phyloP scores from a whole-genome alignment of 2,113 vertebrate species.

The Brachyhypopomus gauderio region DNA sequence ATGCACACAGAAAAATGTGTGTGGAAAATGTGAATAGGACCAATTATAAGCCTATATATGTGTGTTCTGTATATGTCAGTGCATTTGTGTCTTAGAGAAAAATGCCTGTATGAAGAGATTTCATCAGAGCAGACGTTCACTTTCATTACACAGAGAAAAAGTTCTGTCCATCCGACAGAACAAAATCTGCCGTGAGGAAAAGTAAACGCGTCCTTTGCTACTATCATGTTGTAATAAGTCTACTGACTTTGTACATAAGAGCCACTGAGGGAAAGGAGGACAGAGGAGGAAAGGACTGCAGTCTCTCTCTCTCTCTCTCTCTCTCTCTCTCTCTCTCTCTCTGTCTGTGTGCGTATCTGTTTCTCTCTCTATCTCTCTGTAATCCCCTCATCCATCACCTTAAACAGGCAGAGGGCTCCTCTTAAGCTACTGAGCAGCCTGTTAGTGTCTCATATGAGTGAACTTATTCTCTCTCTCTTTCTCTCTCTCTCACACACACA shows the following conservation, averaged over 20 bases:
- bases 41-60: too few relatives aligned
- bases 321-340: constrained; percentile 22
- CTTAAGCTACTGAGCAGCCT: constrained; percentile 48
- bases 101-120: too few relatives aligned
- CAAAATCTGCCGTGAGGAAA: neutral
- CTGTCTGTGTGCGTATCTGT: neutral
- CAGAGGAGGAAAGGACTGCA: neutral
- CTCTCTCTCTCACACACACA: neutral
- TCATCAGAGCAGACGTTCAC: neutral
- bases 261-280: constrained; percentile 16
- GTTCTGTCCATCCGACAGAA: too few relatives aligned
- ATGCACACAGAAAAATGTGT: neutral
- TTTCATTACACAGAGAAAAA: too few relatives aligned
- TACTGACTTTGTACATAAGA: constrained; percentile 19
- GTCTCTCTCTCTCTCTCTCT: constrained; percentile 3
- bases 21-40: neutral
- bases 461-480: constrained; percentile 16
- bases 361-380: constrained; percentile 14
- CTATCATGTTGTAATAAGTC: constrained; percentile 11
- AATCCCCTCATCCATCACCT: constrained; percentile 40
- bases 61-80: neutral
- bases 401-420: constrained; percentile 44
- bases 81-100: neutral
- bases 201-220: constrained; percentile 4
- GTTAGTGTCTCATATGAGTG: constrained; percentile 42